phyloP scores from a whole-genome alignment of 2,888 invertebrate genomes.

The Drosophila helvetica region DNA sequence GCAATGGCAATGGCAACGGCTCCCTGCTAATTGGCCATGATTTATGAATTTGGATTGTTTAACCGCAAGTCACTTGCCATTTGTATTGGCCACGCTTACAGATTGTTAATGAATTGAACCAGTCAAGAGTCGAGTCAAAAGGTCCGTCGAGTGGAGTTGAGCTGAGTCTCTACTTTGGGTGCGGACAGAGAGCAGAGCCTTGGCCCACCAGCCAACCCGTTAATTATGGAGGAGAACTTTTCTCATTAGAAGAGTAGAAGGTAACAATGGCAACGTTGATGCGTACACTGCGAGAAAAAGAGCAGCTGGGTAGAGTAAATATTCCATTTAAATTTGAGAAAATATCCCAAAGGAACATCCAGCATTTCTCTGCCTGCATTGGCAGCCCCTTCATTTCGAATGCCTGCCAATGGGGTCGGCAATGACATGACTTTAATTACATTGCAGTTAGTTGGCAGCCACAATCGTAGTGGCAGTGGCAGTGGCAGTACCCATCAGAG shows the following conservation, averaged over 20 bases:
- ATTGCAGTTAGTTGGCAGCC: conserved; percentile 58
- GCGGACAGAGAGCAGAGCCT: not conserved
- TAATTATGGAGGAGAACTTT: conserved; percentile 59
- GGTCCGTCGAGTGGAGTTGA: not conserved
- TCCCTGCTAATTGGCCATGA: conserved; percentile 65
- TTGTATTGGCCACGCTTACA: conserved; percentile 51
- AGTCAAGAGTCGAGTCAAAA: conserved; percentile 22
- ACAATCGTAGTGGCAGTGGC: conserved; percentile 1
- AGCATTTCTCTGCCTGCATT: not conserved
- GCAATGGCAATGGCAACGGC: conserved; percentile 13
- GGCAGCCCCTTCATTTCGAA: conserved; percentile 28
- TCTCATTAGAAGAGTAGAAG: conserved; percentile 49
- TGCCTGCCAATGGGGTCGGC: conserved; percentile 55
- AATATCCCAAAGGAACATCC: not conserved
- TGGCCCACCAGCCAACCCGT: conserved; percentile 45
- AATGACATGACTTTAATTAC: conserved; percentile 75
- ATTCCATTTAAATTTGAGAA: not conserved
- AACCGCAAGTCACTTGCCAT: conserved; percentile 68
- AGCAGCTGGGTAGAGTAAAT: not conserved
- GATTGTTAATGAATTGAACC: conserved; percentile 42
- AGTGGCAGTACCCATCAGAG: not conserved
- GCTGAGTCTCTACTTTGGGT: conserved; percentile 34
- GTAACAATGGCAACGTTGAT: conserved; percentile 39
- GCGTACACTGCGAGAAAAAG: conserved; percentile 20
- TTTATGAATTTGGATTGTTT: conserved; percentile 70